Evolutionary conservation across 2,888 invertebrate species (phyloP), one percentile per base, ranked within the genome.

Genomic region (Litoditis marina): DNA sequence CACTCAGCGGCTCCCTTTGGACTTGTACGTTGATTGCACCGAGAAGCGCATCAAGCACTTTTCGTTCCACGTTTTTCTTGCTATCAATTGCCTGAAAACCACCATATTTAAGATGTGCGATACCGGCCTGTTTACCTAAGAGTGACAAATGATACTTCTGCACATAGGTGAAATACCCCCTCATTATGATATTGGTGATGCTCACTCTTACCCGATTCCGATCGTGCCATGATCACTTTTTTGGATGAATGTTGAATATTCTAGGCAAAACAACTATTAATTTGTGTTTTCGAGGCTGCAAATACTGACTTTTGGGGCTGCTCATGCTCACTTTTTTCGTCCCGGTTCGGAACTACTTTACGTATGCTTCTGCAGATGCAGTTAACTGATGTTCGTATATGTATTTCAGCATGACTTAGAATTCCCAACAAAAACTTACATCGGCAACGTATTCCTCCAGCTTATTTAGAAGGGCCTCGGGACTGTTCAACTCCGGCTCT

Each of bases 21-120:
- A 81, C 76, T 60, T 81, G 79, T 7, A 75, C 66, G 52, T 80
- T 80, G 55, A 80, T 80, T 11, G 80, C 79, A 31, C 74, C 78
- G 1, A 80, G 68, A 13, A 80, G 63, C 11, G 77, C 74, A 54
- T 79, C 79, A n/a, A 78, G 65, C 28, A 81, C 68, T 56, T 81
- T 81, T 25, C 80, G 61, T 25, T 74, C 73, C 51, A 72, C 66
- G 30, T 63, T 65, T n/a, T 68, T 66, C 11, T 69, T 68, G 39
- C 56, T 59, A 39, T 65, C 66, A 36, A 78, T 61, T 22, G 78
- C 75, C 57, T 70, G 31, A 50, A 53, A 19, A 50, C 3, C 7
- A 63, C 25, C 8, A 54, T 11, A 50, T n/a, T n/a, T n/a, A n/a
- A n/a, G n/a, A n/a, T n/a, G n/a, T n/a, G n/a, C n/a, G n/a, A n/a